Evolutionary conservation across 1,140 invertebrate species (phyloP).

Genomic region (Bombus waltoni): DNA sequence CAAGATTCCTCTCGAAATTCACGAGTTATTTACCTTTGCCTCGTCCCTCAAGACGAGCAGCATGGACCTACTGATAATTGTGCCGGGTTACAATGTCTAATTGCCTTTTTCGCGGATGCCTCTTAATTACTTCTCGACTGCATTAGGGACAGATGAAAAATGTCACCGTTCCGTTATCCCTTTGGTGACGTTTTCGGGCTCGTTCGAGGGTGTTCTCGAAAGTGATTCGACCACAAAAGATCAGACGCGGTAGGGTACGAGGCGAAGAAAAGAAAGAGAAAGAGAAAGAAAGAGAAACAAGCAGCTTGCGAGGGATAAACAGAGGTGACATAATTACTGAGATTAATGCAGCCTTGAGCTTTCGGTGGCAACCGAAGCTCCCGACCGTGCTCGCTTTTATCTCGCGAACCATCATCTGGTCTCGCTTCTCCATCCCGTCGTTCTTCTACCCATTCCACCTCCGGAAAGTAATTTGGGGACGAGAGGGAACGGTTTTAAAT

Average conservation of each 20-base stretch:
- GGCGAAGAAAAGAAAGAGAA: slow-evolving; percentile 34
- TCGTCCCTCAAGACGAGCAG: not conserved
- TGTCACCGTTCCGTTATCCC: slow-evolving; percentile 45
- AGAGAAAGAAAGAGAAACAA: slow-evolving; percentile 51
- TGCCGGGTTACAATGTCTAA: slow-evolving; percentile 30
- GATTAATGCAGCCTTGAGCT: slow-evolving; percentile 77
- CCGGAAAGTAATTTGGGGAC: slow-evolving; percentile 77
- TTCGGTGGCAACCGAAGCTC: slow-evolving; percentile 70
- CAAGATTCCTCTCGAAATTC: not conserved
- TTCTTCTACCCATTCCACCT: slow-evolving; percentile 32
- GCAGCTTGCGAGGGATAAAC: slow-evolving; percentile 68
- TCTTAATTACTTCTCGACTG: slow-evolving; percentile 54
- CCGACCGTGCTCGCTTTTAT: slow-evolving; percentile 70
- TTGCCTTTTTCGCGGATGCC: slow-evolving; percentile 46
- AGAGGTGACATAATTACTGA: slow-evolving; percentile 79
- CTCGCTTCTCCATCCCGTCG: slow-evolving; percentile 38
- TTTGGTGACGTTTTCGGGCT: slow-evolving; percentile 50
- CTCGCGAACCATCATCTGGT: slow-evolving; percentile 71
- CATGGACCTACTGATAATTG: not conserved
- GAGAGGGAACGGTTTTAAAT: slow-evolving; percentile 73
- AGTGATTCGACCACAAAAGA: slow-evolving; percentile 48
- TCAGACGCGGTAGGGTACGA: not conserved
- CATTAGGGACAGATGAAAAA: slow-evolving; percentile 60
- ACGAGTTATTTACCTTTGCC: slow-evolving; percentile 6
- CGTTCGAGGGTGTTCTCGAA: slow-evolving; percentile 45